These are phyloP conservation scores for Aurelia sp. DNA, from an alignment of 30 jellyfish, hydroid and myxozoan species.

Conservation along the genomic window DNA sequence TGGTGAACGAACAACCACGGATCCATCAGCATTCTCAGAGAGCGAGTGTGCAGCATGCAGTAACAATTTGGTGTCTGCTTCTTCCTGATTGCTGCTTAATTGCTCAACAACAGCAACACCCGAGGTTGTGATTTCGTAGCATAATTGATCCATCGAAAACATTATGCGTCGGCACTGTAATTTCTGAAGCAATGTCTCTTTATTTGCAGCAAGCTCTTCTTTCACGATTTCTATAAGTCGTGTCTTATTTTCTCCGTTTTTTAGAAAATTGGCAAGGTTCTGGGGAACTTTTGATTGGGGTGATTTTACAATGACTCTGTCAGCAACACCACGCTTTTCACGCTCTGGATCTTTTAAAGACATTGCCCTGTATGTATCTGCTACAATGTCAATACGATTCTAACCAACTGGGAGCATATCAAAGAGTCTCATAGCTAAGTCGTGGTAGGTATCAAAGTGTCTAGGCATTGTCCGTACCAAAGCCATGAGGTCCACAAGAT, in stretches of 20 bases:
- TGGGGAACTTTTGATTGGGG: slow-evolving; percentile 49
- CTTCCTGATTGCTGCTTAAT: slow-evolving; percentile 51
- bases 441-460: slow-evolving; percentile 30
- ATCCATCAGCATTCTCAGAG: slow-evolving; percentile 32
- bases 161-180: slow-evolving; percentile 6
- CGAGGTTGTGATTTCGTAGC: slow-evolving; percentile 39
- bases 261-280: slow-evolving; percentile 12
- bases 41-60: slow-evolving; percentile 43
- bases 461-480: slow-evolving; percentile 24
- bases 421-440: slow-evolving; percentile 28
- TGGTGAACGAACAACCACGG: slow-evolving; percentile 52
- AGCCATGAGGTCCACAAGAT: slow-evolving; percentile 48
- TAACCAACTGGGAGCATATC: slow-evolving; percentile 44
- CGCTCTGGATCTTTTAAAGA: slow-evolving; percentile 45
- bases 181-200: slow-evolving; percentile 14
- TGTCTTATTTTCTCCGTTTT: slow-evolving; percentile 20
- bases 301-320: slow-evolving; percentile 23
- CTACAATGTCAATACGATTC: slow-evolving; percentile 56
- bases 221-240: slow-evolving; percentile 1
- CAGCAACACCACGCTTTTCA: slow-evolving; percentile 29
- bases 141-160: slow-evolving; percentile 33
- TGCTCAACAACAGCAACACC: slow-evolving; percentile 12
- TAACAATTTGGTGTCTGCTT: slow-evolving; percentile 53
- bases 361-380: slow-evolving; percentile 42
- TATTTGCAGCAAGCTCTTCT: slow-evolving; percentile 29